Base-by-base conservation (phyloP, 37 sponge, comb jelly and placozoan genomes). In the Spongilla lacustris region DNA sequence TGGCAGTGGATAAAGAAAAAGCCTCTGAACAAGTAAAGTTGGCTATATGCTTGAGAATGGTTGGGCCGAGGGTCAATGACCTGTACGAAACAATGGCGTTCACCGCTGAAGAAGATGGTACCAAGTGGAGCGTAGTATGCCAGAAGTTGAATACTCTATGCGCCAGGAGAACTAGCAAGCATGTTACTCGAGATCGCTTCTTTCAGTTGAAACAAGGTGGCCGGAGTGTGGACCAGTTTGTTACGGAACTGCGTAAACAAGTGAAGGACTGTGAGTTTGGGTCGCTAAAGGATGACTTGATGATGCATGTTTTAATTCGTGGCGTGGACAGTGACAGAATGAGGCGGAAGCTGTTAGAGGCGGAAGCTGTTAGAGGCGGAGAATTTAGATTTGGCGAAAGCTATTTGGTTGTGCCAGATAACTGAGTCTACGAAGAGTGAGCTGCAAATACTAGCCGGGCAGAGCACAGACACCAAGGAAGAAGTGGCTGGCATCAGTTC, bases 181-280 rank as follows among this genome's bases (percentile, higher is more conserved):
- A 46, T 46, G 46, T 46, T 46, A 46, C 46, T 8, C 46, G 46
- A 8, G 46, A 46, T 8, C 46, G 8, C 8, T 46, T 46, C 8
- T 46, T 46, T 8, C 46, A 46, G 46, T 46, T 46, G 46, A 46
- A 88, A 36, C 70, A 67, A 35, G 26, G 29, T 2, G 82, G 71
- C 36, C 58, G 79, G 67, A 46, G 75, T 67, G 49, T 86, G 22
- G 88, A 88, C 69, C 83, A 81, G 24, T 81, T 74, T 66, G 88
- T 81, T 12, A 79, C 80, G 10, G 81, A 86, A n/a, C 50, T 86
- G 3, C 5, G 69, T n/a, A 67, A 14, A 12, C 74, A 76, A 69
- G 83, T 49, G 12, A 86, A 78, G 29, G 66, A 68, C 22, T 78
- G 79, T 37, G 50, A 78, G 23, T 78, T 78, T 78, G n/a, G n/a